Percentiles rank a stretch among this genome's conserved stretches.
These are phyloP conservation scores for Habropoda laboriosa DNA, from an alignment of 1,140 invertebrate species.

Conservation along the genomic window DNA sequence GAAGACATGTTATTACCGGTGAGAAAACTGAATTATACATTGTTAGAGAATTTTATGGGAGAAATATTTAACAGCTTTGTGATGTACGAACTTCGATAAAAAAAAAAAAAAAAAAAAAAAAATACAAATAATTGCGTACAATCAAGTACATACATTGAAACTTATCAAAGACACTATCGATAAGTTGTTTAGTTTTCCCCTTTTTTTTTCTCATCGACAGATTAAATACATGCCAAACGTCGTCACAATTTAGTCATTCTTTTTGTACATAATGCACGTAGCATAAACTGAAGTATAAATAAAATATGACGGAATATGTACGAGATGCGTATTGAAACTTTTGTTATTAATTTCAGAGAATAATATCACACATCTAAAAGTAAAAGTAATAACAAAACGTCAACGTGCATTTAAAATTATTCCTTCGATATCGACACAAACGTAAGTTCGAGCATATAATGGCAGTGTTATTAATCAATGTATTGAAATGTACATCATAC, in stretches of 20 bases:
- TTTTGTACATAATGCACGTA: constrained; percentile 44
- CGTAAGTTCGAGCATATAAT: constrained; percentile 15
- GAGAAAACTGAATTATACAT: not conserved
- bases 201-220: constrained; percentile 3
- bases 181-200: constrained; percentile 25
- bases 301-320: constrained; percentile 25
- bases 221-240: constrained; percentile 21
- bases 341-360: constrained; percentile 30
- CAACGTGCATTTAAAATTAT: constrained; percentile 35
- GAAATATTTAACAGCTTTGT: constrained; percentile 14
- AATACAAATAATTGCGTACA: too few relatives aligned
- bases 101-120: too few relatives aligned
- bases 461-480: constrained; percentile 25
- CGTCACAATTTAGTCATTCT: constrained; percentile 33
- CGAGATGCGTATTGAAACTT: constrained; percentile 7
- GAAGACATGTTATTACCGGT: not conserved
- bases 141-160: constrained; percentile 17
- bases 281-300: constrained; percentile 32
- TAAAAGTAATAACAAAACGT: constrained; percentile 25
- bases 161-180: constrained; percentile 30
- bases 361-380: not conserved
- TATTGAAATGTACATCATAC: constrained; percentile 28
- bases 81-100: not conserved
- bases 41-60: constrained; percentile 6
- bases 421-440: constrained; percentile 2